Evolutionary conservation across 2,113 vertebrate species (phyloP), one percentile per base, ranked within the genome.

Genomic region (Aegypius monachus): DNA sequence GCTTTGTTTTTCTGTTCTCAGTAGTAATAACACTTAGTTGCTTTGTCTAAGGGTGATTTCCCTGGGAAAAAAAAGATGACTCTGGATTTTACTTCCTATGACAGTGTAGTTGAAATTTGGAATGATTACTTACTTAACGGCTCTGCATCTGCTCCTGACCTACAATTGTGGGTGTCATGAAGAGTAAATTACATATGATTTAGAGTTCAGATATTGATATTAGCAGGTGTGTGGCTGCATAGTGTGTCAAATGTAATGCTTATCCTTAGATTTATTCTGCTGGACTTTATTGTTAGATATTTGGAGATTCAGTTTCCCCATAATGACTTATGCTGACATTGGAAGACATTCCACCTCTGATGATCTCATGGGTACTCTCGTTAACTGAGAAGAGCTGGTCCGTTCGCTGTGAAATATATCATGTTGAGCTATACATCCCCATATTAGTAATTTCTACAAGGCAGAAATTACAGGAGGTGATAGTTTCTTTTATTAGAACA

Each of bases 401-500:
- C 4, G 10, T 92, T 93, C 66, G 61, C 91, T 91, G 38, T 86
- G 70, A 81, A 87, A 62, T 93, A 47, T 11, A 36, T 89, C 23
- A 48, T 53, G 38, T 86, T 75, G 74, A 92, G 74, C 77, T 73
- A 38, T 73, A 48, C 45, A 40, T 88, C 31, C 38, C 38, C 67
- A 16, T 72, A 27, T 92, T 59, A 85, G 55, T 81, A 68, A 80
- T 89, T 89, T 88, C 86, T 88, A 45, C 47, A 82, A 81, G 59
- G 27, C 58, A 67, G 89, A 93, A 77, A 72, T 90, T 82, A 68
- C 16, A 77, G 62, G 58, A 32, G 36, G 27, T 82, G 43, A 43
- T 95, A 87, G 70, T 87, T 96, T 79, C 77, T 93, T 94, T 89
- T 75, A 75, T 87, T 91, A 91, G 78, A 59, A 27, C 12, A 36